A percentile compares a stretch with the other conserved stretches of the same genome.
Evolutionary conservation across 2,888 invertebrate species (phyloP).

Genomic region (Miltochrista miniata): DNA sequence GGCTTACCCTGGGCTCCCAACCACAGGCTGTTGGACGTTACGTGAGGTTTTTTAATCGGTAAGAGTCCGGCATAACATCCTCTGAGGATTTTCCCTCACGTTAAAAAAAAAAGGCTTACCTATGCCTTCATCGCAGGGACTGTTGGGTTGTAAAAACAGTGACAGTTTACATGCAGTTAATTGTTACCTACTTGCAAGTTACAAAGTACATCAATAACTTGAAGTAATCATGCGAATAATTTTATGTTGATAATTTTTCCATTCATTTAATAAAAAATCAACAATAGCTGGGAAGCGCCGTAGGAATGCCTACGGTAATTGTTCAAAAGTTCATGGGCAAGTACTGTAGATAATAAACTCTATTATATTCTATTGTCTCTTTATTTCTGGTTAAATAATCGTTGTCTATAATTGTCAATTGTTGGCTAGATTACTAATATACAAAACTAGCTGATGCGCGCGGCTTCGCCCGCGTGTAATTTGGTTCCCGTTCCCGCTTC

Average conservation of each 20-base stretch:
- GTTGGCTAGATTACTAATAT: too few relatives aligned
- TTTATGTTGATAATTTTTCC: conserved; percentile 22
- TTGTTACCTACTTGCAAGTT: conserved; percentile 1
- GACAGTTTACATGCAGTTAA: neutral
- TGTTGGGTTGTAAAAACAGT: too few relatives aligned
- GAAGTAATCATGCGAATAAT: neutral
- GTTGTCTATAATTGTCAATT: conserved; percentile 4
- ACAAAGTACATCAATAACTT: neutral
- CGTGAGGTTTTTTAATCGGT: too few relatives aligned
- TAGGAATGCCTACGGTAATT: conserved; percentile 15
- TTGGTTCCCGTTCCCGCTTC: too few relatives aligned
- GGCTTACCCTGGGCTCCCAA: too few relatives aligned
- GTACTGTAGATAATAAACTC: conserved; percentile 45
- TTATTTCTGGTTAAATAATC: conserved; percentile 40
- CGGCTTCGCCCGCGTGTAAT: too few relatives aligned
- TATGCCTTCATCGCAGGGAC: too few relatives aligned
- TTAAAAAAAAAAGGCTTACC: too few relatives aligned
- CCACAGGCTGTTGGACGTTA: too few relatives aligned
- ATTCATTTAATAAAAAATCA: conserved; percentile 15
- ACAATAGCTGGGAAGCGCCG: conserved; percentile 31
- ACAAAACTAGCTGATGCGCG: too few relatives aligned
- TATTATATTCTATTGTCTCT: conserved; percentile 64
- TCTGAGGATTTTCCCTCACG: too few relatives aligned
- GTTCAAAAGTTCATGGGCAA: conserved; percentile 26
- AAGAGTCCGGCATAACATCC: too few relatives aligned